phyloP scores from a whole-genome alignment of 35 echinoderm and acorn worm genomes.

The Ophioderma brevispina region DNA sequence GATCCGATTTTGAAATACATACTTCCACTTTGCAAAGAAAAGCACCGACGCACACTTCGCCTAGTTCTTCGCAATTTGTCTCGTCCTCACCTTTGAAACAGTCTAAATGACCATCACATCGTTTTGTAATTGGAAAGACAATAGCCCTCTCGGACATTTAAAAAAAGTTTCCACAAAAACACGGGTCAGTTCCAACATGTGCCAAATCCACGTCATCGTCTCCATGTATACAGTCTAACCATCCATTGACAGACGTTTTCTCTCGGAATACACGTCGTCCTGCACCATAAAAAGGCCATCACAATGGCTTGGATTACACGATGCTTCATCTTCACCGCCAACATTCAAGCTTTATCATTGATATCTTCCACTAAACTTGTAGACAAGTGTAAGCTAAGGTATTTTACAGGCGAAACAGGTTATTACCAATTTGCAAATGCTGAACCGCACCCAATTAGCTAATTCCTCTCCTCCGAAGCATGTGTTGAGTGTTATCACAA shows the following conservation, averaged over 20 bases:
- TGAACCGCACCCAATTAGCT: background rate
- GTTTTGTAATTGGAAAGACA: conserved; percentile 16
- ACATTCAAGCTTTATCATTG: conserved; percentile 39
- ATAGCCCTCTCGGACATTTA: conserved; percentile 25
- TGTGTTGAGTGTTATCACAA: conserved; percentile 32
- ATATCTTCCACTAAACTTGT: background rate
- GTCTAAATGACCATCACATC: conserved; percentile 52
- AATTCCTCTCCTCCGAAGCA: conserved; percentile 52
- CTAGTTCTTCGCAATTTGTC: conserved; percentile 1
- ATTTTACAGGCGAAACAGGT: conserved; percentile 40
- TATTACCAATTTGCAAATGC: background rate
- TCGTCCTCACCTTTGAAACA: conserved; percentile 52
- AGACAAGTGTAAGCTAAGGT: background rate
- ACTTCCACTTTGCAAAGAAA: too few species aligned
- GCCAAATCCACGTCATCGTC: conserved; percentile 24
- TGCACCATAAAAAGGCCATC: conserved; percentile 34
- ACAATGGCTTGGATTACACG: background rate
- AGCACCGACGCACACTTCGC: too few species aligned
- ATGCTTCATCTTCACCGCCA: conserved; percentile 47
- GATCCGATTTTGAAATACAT: too few species aligned
- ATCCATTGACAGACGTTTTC: conserved; percentile 46
- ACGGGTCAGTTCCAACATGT: background rate
- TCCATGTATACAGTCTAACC: conserved; percentile 47
- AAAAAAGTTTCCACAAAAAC: conserved; percentile 27
- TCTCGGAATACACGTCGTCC: conserved; percentile 18